These are phyloP conservation scores for Paramormyrops kingsleyae DNA, from an alignment of 2,113 vertebrate genomes.

Conservation along the genomic window DNA sequence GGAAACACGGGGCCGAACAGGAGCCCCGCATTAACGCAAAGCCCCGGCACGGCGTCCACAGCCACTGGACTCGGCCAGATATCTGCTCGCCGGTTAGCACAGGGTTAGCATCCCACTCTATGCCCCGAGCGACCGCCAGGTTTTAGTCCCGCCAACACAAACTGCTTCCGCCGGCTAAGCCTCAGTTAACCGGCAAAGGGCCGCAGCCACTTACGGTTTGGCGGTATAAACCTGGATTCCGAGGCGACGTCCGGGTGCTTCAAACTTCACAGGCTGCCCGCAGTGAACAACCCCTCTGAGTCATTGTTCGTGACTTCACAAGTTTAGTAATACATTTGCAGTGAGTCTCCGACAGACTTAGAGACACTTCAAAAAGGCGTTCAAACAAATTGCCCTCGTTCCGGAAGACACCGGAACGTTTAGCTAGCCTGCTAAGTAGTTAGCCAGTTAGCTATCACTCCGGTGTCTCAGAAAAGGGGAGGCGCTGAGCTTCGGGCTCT, in stretches of 20 bases:
- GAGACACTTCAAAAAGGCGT: neutral
- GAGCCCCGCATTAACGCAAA: neutral
- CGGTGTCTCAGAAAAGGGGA: neutral
- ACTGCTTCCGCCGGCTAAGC: neutral
- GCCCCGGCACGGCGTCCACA: neutral
- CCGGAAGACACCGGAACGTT: neutral
- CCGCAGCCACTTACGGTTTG: neutral
- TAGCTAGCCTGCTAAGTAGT: neutral
- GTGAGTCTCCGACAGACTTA: neutral
- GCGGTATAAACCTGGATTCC: neutral
- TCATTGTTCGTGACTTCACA: neutral
- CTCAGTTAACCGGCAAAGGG: neutral
- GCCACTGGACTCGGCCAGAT: neutral
- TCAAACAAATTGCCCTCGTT: neutral
- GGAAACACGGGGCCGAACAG: neutral
- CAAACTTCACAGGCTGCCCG: neutral
- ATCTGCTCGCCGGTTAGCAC: neutral
- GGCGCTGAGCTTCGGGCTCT: neutral
- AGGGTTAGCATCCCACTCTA: neutral
- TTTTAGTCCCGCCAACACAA: neutral
- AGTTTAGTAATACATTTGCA: neutral
- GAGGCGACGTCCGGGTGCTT: neutral
- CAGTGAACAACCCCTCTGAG: neutral
- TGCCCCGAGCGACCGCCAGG: neutral
- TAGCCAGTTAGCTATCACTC: neutral